phyloP scores from a whole-genome alignment of 2,888 invertebrate species.

The Heliconius ethilla region DNA sequence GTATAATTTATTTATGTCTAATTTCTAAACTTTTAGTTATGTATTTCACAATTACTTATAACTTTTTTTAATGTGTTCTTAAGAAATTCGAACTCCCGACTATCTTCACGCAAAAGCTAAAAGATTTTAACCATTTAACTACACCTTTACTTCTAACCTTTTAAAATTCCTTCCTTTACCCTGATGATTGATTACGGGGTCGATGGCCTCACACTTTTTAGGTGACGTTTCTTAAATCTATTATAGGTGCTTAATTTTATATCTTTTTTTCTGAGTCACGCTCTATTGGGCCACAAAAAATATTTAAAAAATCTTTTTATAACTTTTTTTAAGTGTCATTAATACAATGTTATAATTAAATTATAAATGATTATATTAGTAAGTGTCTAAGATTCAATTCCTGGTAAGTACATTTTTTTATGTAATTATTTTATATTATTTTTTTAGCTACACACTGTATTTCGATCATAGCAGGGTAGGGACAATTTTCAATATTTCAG shows the following conservation, averaged over 20 bases:
- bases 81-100: neutral
- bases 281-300: constrained; percentile 5
- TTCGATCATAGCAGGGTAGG: too few species aligned
- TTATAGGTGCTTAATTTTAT: constrained; percentile 14
- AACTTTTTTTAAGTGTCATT: neutral
- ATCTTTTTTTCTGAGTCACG: constrained; percentile 27
- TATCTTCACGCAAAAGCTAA: neutral
- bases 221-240: constrained; percentile 28
- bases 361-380: neutral
- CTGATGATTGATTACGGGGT: constrained; percentile 45
- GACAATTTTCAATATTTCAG: too few species aligned
- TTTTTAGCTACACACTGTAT: too few species aligned
- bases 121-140: neutral
- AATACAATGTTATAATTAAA: neutral
- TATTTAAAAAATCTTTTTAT: neutral
- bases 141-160: neutral
- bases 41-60: too few species aligned
- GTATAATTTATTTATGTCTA: too few species aligned
- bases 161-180: constrained; percentile 28
- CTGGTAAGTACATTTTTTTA: too few species aligned
- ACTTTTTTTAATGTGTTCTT: neutral
- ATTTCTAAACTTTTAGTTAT: too few species aligned
- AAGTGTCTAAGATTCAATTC: neutral
- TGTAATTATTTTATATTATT: too few species aligned
- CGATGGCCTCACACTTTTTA: constrained; percentile 42